Percentiles rank a stretch among this genome's conserved stretches.
phyloP scores from a whole-genome alignment of 2,113 vertebrate species.

The Colius striatus region DNA sequence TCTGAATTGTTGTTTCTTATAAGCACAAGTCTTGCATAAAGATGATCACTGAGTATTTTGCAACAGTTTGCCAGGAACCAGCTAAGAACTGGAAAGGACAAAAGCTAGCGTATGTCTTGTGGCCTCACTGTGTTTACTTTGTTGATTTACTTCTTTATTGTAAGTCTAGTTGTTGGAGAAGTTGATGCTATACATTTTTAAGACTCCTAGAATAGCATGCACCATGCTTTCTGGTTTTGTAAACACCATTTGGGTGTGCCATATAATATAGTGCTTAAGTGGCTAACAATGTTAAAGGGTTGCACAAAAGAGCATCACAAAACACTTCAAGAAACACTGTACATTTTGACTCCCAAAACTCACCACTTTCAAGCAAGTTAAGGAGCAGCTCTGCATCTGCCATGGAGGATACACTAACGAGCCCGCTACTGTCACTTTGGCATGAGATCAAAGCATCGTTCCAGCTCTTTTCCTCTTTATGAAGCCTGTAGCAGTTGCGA shows the following conservation, averaged over 20 bases:
- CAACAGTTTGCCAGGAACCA: neutral
- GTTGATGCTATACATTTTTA: neutral
- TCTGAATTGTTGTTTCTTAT: neutral
- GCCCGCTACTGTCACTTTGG: slow-evolving; percentile 70
- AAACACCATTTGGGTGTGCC: neutral
- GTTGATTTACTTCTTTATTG: neutral
- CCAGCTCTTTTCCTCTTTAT: slow-evolving; percentile 83
- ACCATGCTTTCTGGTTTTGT: neutral
- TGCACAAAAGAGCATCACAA: neutral
- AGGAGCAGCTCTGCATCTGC: slow-evolving; percentile 87
- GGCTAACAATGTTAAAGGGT: neutral
- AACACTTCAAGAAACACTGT: neutral
- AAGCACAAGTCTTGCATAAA: neutral
- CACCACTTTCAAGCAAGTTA: slow-evolving; percentile 81
- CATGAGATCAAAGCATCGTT: slow-evolving; percentile 81
- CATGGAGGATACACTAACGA: slow-evolving; percentile 83
- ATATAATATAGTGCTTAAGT: rapidly evolving
- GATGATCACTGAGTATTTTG: neutral
- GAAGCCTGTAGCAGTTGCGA: slow-evolving; percentile 85
- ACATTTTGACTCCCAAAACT: slow-evolving; percentile 43
- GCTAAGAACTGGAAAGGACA: neutral
- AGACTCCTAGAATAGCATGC: neutral
- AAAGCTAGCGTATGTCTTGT: neutral
- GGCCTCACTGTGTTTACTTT: neutral
- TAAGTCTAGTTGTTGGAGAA: neutral